These are phyloP conservation scores for Lindbergichthys nudifrons DNA, from an alignment of 2,797 vertebrate genomes.

Conservation along the genomic window DNA sequence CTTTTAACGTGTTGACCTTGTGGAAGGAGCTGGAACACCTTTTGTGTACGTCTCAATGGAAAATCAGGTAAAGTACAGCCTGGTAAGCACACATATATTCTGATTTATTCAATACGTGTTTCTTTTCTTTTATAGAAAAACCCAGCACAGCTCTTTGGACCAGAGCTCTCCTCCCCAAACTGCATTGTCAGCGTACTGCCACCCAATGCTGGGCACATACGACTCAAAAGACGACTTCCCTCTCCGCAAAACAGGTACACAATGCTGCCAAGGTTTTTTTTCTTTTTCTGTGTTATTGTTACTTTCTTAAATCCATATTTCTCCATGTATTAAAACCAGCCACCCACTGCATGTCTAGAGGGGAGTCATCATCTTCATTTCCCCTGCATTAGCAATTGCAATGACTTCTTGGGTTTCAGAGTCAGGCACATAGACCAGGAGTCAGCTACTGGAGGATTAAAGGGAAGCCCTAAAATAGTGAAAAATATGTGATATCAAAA, in stretches of 20 bases:
- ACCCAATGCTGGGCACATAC: conserved; percentile 94
- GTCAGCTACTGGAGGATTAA: conserved; percentile 33
- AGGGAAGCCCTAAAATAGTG: conserved; percentile 25
- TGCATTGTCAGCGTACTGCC: conserved; percentile 92
- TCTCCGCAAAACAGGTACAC: conserved; percentile 95
- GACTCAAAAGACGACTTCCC: conserved; percentile 98
- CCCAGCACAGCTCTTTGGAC: conserved; percentile 97
- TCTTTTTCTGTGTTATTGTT: background rate
- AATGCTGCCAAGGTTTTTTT: background rate
- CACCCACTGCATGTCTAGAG: background rate
- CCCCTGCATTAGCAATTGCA: conserved; percentile 31
- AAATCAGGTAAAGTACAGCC: conserved; percentile 3
- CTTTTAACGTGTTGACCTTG: conserved; percentile 49
- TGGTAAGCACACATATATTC: background rate
- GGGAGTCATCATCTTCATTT: conserved; percentile 32
- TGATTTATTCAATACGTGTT: background rate
- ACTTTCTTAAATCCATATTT: conserved; percentile 5
- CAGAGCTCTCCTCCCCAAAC: conserved; percentile 97
- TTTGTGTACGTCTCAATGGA: conserved; percentile 16
- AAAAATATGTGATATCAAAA: conserved; percentile 6
- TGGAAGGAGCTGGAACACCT: conserved; percentile 9
- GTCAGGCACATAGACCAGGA: conserved; percentile 21
- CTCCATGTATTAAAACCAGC: conserved; percentile 10
- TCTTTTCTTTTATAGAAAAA: conserved; percentile 86
- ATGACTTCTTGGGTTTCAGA: conserved; percentile 33